Conservation (phyloP, 2,888 invertebrate species). For the Chrysomela aeneicollis region DNA sequence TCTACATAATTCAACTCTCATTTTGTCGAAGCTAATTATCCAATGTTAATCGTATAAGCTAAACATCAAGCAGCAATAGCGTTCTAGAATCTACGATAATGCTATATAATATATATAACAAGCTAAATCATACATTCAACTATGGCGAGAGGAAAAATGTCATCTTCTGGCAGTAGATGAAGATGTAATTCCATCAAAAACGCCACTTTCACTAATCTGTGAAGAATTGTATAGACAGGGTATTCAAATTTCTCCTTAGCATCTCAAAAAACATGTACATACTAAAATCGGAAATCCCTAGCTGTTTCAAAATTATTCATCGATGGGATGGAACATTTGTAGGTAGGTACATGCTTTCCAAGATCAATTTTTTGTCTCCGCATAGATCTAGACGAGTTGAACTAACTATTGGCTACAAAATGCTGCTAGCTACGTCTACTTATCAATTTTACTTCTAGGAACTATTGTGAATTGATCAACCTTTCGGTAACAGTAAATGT, state of each 20-base stretch:
- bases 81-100: conserved; percentile 51
- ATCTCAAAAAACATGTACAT: background rate
- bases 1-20: too few species aligned
- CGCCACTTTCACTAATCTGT: conserved; percentile 9
- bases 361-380: background rate
- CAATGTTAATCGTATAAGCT: conserved; percentile 26
- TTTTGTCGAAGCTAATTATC: too few species aligned
- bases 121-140: conserved; percentile 41
- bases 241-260: background rate
- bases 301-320: too few species aligned
- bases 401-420: conserved; percentile 38
- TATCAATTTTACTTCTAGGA: conserved; percentile 25
- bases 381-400: conserved; percentile 43
- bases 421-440: conserved; percentile 44
- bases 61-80: conserved; percentile 53
- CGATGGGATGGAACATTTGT: too few species aligned
- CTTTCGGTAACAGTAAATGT: conserved; percentile 18
- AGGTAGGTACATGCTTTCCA: too few species aligned
- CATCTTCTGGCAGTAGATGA: too few species aligned
- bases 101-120: conserved; percentile 50
- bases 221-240: conserved; percentile 13
- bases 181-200: too few species aligned
- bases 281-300: too few species aligned
- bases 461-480: conserved; percentile 5
- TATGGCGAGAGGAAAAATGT: too few species aligned